Evolutionary conservation across 2,113 vertebrate species (phyloP).

Genomic region (Globicephala melas): DNA sequence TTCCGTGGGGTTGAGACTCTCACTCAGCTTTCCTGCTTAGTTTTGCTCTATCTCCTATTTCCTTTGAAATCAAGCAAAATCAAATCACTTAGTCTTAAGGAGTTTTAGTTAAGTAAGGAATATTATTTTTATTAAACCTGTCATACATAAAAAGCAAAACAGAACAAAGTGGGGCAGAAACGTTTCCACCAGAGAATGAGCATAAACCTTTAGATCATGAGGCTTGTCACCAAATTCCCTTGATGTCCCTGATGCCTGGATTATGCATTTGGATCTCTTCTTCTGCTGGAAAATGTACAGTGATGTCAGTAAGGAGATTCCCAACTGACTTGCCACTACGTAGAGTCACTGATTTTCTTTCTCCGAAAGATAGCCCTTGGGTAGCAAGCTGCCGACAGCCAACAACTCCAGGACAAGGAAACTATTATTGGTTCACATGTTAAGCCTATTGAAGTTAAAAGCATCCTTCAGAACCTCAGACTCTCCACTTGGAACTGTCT

Average conservation of each 20-base stretch:
- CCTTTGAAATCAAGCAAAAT: constrained; percentile 47
- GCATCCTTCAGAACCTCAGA: not conserved
- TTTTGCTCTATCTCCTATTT: not conserved
- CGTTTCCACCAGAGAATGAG: not conserved
- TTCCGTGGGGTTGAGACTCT: not conserved
- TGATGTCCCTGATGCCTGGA: not conserved
- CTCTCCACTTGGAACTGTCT: not conserved
- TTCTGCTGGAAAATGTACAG: not conserved
- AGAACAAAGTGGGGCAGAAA: not conserved
- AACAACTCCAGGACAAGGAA: not conserved
- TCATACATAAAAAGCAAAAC: not conserved
- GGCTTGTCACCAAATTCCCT: not conserved
- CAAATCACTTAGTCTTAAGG: not conserved
- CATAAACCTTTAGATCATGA: not conserved
- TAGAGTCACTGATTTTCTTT: not conserved
- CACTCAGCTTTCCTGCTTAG: not conserved
- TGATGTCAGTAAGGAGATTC: not conserved
- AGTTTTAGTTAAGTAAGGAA: constrained; percentile 38
- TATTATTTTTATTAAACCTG: constrained; percentile 43
- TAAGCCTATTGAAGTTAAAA: not conserved
- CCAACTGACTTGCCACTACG: not conserved
- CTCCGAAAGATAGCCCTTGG: not conserved
- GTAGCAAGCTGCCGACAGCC: not conserved
- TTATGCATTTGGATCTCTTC: constrained; percentile 27
- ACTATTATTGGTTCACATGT: not conserved